Evolutionary conservation across 2,113 vertebrate species (phyloP), one percentile per base, ranked within the genome.

Genomic region (Cheirogaleus medius): DNA sequence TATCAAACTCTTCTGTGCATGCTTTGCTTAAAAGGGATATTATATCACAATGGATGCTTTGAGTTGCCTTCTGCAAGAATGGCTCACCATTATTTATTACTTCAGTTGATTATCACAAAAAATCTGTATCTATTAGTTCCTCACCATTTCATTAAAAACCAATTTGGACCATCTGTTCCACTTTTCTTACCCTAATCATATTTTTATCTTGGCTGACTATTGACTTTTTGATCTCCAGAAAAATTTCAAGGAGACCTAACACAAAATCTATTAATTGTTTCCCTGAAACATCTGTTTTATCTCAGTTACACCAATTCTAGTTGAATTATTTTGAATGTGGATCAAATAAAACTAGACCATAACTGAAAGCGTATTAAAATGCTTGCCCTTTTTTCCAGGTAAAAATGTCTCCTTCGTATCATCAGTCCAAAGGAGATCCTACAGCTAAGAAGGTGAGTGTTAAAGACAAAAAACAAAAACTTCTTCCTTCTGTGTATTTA

Each of bases 401-500:
- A 87, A 98, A 98, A 78, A 97, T 98, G 66, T 98, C 98, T 21
- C 98, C 99, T 12, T 93, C 97, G 5, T 98, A 97, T 83, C 97
- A 98, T 69, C 98, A 98, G 18, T 76, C 94, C 29, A 98, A 76
- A 90, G 96, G 97, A n/a, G 98, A 98, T 66, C 94, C 97, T 96
- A 78, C 97, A 90, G 60, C 97, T 78, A 99, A 98, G 90, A 99
- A 99, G 98, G 99, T 99, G 87, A 97, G 95, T 92, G 87, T 91
- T 86, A 83, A 84, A 92, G 21, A 7, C 47, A 4, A 63, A 63
- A 63, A 63, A 10, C n/a, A n/a, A 88, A 69, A 9, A 68, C 1
- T 92, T 66, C 47, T 17, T 56, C 49, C 52, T 63, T 37, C 14
- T 64, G 2, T 68, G 9, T 84, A 6, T 91, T 78, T 96, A 10